These are phyloP conservation scores for Diaperis boleti DNA, from an alignment of 2,888 invertebrate genomes.

Conservation along the genomic window DNA sequence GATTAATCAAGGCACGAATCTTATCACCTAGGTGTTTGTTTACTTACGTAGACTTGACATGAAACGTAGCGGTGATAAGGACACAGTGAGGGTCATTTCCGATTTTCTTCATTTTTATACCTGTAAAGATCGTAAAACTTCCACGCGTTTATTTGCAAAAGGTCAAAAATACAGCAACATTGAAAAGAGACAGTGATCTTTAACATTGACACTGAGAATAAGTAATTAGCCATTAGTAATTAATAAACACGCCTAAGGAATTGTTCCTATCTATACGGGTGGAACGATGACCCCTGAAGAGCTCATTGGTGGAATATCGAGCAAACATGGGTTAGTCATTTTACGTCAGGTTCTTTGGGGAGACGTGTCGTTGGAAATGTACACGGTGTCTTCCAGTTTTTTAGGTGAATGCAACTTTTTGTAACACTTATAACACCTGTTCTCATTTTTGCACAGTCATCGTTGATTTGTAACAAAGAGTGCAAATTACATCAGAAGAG, in stretches of 20 bases:
- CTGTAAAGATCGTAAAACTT: no score
- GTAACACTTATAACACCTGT: no score
- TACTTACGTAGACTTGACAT: not conserved
- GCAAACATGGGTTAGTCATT: not conserved
- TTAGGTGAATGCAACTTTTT: no score
- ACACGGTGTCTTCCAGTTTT: no score
- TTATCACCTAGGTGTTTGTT: conserved; percentile 5
- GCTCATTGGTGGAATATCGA: no score
- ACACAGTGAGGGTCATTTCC: not conserved
- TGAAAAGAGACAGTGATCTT: not conserved
- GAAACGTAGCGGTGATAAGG: not conserved
- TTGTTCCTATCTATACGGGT: no score
- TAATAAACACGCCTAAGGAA: conserved; percentile 1
- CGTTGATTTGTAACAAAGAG: conserved; percentile 15
- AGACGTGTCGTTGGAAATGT: not conserved
- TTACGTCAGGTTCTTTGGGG: not conserved
- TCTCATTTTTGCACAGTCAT: not conserved
- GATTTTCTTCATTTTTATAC: no score
- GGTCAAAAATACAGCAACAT: not conserved
- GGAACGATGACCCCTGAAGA: no score
- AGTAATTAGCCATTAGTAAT: not conserved
- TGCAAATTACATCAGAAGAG: conserved; percentile 26
- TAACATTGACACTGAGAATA: conserved; percentile 31
- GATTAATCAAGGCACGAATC: conserved; percentile 1
- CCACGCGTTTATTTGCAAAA: no score